Evolutionary conservation across 1,140 invertebrate genomes (phyloP).

Genomic region (Galleria mellonella): DNA sequence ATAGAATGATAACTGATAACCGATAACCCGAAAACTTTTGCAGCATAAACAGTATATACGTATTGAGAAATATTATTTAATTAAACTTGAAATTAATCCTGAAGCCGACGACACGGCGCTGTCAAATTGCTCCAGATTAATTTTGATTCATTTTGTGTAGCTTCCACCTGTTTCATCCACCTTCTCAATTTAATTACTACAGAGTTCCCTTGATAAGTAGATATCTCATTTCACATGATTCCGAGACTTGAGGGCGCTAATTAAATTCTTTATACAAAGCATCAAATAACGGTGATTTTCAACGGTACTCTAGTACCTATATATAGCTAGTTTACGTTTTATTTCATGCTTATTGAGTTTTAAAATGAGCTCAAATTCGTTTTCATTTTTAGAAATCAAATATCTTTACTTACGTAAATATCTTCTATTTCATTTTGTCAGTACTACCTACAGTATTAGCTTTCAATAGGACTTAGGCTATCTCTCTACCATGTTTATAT

Average conservation of each 20-base stretch:
- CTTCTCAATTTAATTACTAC: slow-evolving; percentile 52
- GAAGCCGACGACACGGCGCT: slow-evolving; percentile 26
- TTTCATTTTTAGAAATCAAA: no score
- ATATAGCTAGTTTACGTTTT: no score
- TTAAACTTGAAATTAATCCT: slow-evolving; percentile 36
- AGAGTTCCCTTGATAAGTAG: slow-evolving; percentile 43
- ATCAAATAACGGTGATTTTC: slow-evolving; percentile 2
- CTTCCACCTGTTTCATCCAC: slow-evolving; percentile 32
- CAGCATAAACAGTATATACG: no score
- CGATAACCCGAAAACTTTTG: no score
- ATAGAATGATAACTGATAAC: no score
- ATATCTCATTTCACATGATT: slow-evolving; percentile 47
- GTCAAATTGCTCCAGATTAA: slow-evolving; percentile 52
- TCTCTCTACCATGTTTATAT: no score
- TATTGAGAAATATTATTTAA: slow-evolving; percentile 21
- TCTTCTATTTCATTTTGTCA: no score
- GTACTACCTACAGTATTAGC: no score
- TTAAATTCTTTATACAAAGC: slow-evolving; percentile 47
- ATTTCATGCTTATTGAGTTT: not conserved
- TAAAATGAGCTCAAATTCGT: not conserved
- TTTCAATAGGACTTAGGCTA: no score
- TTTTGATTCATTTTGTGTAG: slow-evolving; percentile 50
- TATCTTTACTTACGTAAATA: no score
- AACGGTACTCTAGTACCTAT: not conserved
- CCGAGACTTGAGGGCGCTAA: slow-evolving; percentile 30